Evolutionary conservation across 2,888 invertebrate species (phyloP).

Genomic region (Prosopocoilus inquinatus): DNA sequence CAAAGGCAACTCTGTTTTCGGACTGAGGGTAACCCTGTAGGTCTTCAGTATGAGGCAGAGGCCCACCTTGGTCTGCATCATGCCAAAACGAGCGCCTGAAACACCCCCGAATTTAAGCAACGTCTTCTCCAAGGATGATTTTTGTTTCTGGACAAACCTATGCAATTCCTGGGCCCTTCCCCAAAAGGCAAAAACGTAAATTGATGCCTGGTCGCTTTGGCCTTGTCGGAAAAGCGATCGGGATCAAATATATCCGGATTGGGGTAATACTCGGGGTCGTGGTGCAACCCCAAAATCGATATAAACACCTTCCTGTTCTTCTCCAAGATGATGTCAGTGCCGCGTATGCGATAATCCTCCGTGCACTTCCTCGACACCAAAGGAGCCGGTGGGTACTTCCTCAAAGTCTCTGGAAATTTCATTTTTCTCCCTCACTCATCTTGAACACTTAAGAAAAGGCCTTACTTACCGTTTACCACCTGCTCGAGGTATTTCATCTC

Average conservation of each 20-base stretch:
- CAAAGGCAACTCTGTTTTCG: slow-evolving; percentile 27
- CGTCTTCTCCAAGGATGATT: not conserved
- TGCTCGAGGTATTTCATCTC: slow-evolving; percentile 53
- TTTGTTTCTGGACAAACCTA: slow-evolving; percentile 12
- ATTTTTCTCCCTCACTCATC: no score
- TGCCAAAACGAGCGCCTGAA: slow-evolving; percentile 29
- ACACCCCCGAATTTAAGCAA: not conserved
- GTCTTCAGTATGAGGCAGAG: slow-evolving; percentile 22
- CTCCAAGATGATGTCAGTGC: slow-evolving; percentile 26
- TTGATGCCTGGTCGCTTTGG: slow-evolving; percentile 22
- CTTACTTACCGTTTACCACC: slow-evolving; percentile 43
- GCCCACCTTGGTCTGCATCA: slow-evolving; percentile 29
- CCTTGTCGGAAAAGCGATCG: slow-evolving; percentile 37
- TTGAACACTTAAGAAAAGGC: not conserved
- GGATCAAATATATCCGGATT: slow-evolving; percentile 42
- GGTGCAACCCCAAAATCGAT: slow-evolving; percentile 36
- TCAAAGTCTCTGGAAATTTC: slow-evolving; percentile 38
- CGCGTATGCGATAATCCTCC: slow-evolving; percentile 31
- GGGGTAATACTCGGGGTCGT: slow-evolving; percentile 39
- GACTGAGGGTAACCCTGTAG: slow-evolving; percentile 21
- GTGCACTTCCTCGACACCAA: slow-evolving; percentile 33
- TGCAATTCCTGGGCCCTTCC: slow-evolving; percentile 29
- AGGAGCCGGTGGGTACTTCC: slow-evolving; percentile 42
- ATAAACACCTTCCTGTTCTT: slow-evolving; percentile 30
- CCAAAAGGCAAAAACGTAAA: slow-evolving; percentile 37